Percentiles rank a stretch among this genome's conserved stretches.
These are phyloP conservation scores for Botrylloides violaceus DNA, from an alignment of 23 tunicate species.

Conservation along the genomic window DNA sequence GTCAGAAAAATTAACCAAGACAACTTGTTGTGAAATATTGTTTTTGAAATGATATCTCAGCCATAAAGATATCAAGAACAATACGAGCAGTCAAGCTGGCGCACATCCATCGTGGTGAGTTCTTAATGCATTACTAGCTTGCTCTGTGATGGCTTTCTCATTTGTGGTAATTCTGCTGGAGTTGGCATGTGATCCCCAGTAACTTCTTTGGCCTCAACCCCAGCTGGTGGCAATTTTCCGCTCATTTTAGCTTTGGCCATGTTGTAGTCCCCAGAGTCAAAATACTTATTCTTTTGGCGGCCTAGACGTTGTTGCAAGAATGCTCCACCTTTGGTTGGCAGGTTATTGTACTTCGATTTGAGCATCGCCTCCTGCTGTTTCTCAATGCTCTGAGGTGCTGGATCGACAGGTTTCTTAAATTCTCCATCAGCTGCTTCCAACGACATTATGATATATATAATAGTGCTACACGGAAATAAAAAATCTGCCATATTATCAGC, in stretches of 20 bases:
- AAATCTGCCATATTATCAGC: too few species aligned
- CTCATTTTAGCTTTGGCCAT: constrained; percentile 82
- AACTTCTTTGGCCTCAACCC: constrained; percentile 41
- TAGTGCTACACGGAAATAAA: too few species aligned
- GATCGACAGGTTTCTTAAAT: constrained; percentile 14
- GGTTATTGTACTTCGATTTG: constrained; percentile 49
- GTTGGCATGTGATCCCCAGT: constrained; percentile 93
- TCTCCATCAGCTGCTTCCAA: constrained; percentile 2
- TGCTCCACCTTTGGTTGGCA: constrained; percentile 65
- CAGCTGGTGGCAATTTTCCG: constrained; percentile 34
- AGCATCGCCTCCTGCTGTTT: constrained; percentile 76
- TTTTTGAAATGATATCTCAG: too few species aligned
- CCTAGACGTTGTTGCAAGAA: constrained; percentile 42
- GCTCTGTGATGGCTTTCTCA: constrained; percentile 62
- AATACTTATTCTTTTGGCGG: constrained; percentile 38
- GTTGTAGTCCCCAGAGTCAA: constrained; percentile 95
- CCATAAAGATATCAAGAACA: not conserved
- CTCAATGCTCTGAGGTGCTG: constrained; percentile 16
- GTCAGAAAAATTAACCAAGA: not conserved
- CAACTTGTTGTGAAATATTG: too few species aligned
- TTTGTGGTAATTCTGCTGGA: constrained; percentile 78
- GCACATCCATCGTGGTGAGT: not conserved
- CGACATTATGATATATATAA: not conserved
- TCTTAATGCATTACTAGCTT: constrained; percentile 36
- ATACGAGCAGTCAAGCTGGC: not conserved